Evolutionary conservation across 1,140 invertebrate species (phyloP), one percentile per base, ranked within the genome.

Genomic region (Pygmarrhopalites habei): DNA sequence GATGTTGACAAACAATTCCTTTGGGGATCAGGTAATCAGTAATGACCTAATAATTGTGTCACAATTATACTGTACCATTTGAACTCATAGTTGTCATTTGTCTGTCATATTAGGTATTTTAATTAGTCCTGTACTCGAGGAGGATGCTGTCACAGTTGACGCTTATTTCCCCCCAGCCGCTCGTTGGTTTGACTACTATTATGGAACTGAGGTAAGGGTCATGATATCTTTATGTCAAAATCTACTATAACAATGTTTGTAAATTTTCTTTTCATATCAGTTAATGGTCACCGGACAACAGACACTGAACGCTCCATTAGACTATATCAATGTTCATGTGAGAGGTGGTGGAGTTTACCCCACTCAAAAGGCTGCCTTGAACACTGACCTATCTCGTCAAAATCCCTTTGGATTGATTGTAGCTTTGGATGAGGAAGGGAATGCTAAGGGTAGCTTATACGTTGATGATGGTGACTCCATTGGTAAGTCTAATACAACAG

Each of bases 331-430:
- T 29, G 71, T 87, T 60, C 79, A 85, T 62, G 74, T 70, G 28
- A 53, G 43, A 15, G 88, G 86, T 56, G 90, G 89, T 12, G 77
- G 76, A 46, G 83, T 92, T 64, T 69, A 93, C 39, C 86, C 89
- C 0, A 76, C 78, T 49, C 87, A 91, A 72, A 74, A 77, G 62
- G 80, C 86, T 25, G 79, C 77, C 25, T 66, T 77, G 2, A 88
- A 83, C 1, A 90, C 88, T 0, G 60, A 49, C 26, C n/a, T 62
- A 1, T 26, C 68, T 23, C 72, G 75, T 14, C 52, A 67, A 32
- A 75, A 76, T 66, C 70, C 72, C 2, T 75, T 77, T 43, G 69
- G 70, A 14, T 58, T 78, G 1, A 65, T 76, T 28, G 73, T 77
- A 7, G 73, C 76, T 10, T 58, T 75, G 2, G 70, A 74, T 59